These are phyloP conservation scores for Umimayanthus kanabou DNA, from an alignment of 92 coral and sea anemone genomes.

Conservation along the genomic window DNA sequence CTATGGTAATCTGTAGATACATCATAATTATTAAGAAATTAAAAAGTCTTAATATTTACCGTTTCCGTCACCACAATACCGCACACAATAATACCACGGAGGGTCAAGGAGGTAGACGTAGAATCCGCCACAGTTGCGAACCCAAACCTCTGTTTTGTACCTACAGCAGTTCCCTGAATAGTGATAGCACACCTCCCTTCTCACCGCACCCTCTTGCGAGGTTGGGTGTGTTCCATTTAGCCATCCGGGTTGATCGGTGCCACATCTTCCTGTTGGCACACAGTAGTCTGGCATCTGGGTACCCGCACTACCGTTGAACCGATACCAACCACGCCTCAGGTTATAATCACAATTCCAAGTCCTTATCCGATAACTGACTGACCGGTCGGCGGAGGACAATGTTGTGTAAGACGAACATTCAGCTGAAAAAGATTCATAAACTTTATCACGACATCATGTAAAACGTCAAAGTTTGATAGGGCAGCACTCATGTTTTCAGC, in stretches of 20 bases:
- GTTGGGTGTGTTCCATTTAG: slow-evolving; percentile 38
- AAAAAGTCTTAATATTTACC: background rate
- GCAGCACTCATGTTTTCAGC: background rate
- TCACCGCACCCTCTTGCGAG: slow-evolving; percentile 26
- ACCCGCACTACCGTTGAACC: slow-evolving; percentile 13
- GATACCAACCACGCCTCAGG: background rate
- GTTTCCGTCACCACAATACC: slow-evolving; percentile 6
- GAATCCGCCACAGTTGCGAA: slow-evolving; percentile 15
- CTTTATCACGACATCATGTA: too few relatives aligned
- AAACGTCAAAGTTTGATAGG: background rate
- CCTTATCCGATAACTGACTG: background rate
- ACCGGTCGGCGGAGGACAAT: slow-evolving; percentile 15
- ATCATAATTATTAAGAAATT: too few relatives aligned
- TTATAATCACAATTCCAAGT: background rate
- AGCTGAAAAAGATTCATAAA: background rate
- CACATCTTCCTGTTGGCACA: slow-evolving; percentile 28
- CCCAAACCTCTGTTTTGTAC: background rate
- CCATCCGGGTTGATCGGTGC: slow-evolving; percentile 20
- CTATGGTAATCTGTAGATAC: too few relatives aligned
- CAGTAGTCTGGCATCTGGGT: slow-evolving; percentile 29
- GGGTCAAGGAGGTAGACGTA: background rate
- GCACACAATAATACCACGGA: background rate
- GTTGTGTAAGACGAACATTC: slow-evolving; percentile 1
- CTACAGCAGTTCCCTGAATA: background rate
- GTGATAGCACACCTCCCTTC: slow-evolving; percentile 12